phyloP scores from a whole-genome alignment of 2,888 invertebrate species.

The Nemotelus pantherinus region DNA sequence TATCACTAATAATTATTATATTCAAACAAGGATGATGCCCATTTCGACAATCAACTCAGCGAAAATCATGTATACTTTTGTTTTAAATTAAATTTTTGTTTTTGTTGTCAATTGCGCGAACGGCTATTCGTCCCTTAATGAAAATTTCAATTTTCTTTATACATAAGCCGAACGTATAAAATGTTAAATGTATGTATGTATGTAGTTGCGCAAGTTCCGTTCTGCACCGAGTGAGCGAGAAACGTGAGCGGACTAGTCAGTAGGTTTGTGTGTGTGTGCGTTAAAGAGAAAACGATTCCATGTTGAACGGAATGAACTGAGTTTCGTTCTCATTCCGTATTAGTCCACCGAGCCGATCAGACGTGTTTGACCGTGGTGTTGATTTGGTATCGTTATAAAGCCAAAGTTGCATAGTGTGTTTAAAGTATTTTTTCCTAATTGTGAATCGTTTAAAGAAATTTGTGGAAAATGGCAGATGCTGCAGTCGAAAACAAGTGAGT shows the following conservation, averaged over 20 bases:
- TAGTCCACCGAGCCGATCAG: conserved; percentile 60
- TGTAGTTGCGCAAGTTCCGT: not conserved
- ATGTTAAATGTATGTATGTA: not conserved
- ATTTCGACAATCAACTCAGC: no score
- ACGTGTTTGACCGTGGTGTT: conserved; percentile 52
- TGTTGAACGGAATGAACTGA: conserved; percentile 50
- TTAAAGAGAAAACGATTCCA: conserved; percentile 25
- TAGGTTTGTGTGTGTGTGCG: conserved; percentile 2
- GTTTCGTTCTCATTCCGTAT: conserved; percentile 63
- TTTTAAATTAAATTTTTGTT: no score
- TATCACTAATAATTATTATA: no score
- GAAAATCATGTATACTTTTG: no score
- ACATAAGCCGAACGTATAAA: conserved; percentile 1
- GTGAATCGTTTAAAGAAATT: conserved; percentile 35
- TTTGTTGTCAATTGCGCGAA: no score
- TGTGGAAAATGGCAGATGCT: conserved; percentile 64
- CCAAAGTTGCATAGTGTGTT: conserved; percentile 1
- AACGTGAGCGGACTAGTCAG: not conserved
- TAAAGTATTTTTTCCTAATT: not conserved
- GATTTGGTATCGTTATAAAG: not conserved
- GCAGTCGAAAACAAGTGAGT: conserved; percentile 65
- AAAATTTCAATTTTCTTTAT: not conserved
- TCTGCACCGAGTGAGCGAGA: not conserved
- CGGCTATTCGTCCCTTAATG: not conserved
- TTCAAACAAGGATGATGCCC: no score